phyloP scores from a whole-genome alignment of 2,888 invertebrate species.

The Cryptocephalus primarius region DNA sequence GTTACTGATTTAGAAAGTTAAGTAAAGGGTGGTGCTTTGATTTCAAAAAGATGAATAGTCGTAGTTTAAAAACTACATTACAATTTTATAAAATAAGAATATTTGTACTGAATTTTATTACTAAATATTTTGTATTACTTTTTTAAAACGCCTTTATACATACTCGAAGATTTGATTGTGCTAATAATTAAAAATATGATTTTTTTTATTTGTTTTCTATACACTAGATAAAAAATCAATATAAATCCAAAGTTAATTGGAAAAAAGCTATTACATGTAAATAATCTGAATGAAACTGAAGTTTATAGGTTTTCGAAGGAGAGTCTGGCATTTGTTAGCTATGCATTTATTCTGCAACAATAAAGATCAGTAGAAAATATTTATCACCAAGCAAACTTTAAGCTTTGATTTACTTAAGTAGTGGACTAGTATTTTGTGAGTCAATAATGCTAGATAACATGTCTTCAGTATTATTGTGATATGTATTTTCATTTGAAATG shows the following conservation, averaged over 20 bases:
- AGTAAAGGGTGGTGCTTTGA: conserved; percentile 11
- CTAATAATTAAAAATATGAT: conserved; percentile 4
- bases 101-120: conserved; percentile 23
- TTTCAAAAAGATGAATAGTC: conserved; percentile 6
- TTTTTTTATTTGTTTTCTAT: too few species aligned
- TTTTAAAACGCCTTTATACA: conserved; percentile 23
- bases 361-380: conserved; percentile 18
- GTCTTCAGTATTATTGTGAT: conserved; percentile 4
- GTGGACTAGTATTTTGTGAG: conserved; percentile 1
- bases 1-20: too few species aligned
- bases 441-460: not conserved
- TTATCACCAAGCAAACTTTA: conserved; percentile 21
- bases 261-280: too few species aligned
- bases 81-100: conserved; percentile 19
- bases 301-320: not conserved
- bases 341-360: conserved; percentile 9
- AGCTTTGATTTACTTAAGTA: conserved; percentile 7
- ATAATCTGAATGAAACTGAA: too few species aligned
- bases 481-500: conserved; percentile 2
- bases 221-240: too few species aligned
- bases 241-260: too few species aligned
- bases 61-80: conserved; percentile 8
- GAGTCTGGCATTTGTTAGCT: conserved; percentile 10
- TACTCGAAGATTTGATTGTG: conserved; percentile 12
- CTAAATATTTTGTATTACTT: conserved; percentile 21